Conservation (phyloP, 2,797 vertebrate species). For the Distichodus sexfasciatus region DNA sequence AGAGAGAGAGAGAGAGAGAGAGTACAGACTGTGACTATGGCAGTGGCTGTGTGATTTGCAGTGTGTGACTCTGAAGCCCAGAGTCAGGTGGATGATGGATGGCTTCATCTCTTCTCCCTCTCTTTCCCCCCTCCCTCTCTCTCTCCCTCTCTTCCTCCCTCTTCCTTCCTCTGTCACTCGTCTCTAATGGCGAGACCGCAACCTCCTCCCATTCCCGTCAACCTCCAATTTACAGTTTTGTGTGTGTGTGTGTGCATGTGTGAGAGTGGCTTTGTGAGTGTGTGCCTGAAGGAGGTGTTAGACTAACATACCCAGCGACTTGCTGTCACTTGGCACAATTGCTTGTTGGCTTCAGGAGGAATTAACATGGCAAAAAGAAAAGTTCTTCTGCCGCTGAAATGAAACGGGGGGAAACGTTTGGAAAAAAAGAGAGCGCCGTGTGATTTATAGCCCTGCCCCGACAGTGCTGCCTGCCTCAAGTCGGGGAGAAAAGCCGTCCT, state of each 20-base stretch:
- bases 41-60: conserved; percentile 59
- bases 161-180: not conserved
- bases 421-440: not conserved
- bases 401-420: conserved; percentile 8
- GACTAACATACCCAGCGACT: not conserved
- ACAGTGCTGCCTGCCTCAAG: conserved; percentile 25
- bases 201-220: conserved; percentile 31
- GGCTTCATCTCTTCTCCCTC: conserved; percentile 38
- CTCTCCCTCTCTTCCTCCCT: not conserved
- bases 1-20: conserved; percentile 41
- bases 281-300: conserved; percentile 1
- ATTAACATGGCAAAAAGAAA: conserved; percentile 8
- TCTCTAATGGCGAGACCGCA: conserved; percentile 29
- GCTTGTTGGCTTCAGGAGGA: conserved; percentile 29
- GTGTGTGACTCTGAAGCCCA: conserved; percentile 50
- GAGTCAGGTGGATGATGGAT: conserved; percentile 55
- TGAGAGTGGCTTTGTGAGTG: conserved; percentile 19
- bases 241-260: conserved; percentile 34
- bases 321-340: conserved; percentile 32
- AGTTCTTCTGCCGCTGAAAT: conserved; percentile 20
- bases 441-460: conserved; percentile 33
- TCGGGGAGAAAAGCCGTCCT: conserved; percentile 36
- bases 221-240: conserved; percentile 34
- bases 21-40: conserved; percentile 48
- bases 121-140: conserved; percentile 11